phyloP scores from a whole-genome alignment of 2,888 invertebrate species.

The Andrena praecox region DNA sequence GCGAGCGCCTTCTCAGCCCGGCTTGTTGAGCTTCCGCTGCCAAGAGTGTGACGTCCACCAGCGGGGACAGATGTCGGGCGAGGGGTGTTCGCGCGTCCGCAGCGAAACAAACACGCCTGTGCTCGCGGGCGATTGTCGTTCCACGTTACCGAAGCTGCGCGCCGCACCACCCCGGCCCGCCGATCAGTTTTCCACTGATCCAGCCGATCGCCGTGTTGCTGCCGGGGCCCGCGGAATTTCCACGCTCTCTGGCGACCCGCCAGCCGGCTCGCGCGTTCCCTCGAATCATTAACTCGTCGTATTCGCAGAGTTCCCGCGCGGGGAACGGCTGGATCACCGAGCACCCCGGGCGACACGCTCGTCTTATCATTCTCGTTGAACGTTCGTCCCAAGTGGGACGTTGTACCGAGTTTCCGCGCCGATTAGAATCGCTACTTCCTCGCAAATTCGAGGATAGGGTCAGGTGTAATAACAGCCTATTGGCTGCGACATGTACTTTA shows the following conservation, averaged over 20 bases:
- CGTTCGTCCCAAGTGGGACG: too few relatives aligned
- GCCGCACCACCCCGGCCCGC: not conserved
- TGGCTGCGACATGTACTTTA: too few relatives aligned
- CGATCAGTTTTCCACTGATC: conserved; percentile 16
- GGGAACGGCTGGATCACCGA: not conserved
- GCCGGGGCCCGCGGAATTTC: conserved; percentile 1
- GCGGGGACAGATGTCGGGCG: conserved; percentile 7
- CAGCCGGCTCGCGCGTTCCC: conserved; percentile 13
- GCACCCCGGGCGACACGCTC: not conserved
- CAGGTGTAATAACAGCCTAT: too few relatives aligned
- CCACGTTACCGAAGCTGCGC: not conserved
- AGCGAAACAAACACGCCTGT: not conserved
- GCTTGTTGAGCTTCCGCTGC: conserved; percentile 2
- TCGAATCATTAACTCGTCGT: conserved; percentile 6
- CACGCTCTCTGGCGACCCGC: conserved; percentile 4
- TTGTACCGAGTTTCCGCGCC: too few relatives aligned
- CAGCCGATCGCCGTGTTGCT: conserved; percentile 8
- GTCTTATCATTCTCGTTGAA: not conserved
- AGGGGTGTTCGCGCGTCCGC: not conserved
- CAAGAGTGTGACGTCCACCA: conserved; percentile 19
- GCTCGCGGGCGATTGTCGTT: not conserved
- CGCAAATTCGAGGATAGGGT: too few relatives aligned
- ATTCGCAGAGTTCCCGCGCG: not conserved
- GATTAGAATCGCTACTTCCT: too few relatives aligned
- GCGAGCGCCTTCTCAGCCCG: conserved; percentile 11